Conservation (phyloP, 2,797 vertebrate genomes). For the Liparis tanakae region DNA sequence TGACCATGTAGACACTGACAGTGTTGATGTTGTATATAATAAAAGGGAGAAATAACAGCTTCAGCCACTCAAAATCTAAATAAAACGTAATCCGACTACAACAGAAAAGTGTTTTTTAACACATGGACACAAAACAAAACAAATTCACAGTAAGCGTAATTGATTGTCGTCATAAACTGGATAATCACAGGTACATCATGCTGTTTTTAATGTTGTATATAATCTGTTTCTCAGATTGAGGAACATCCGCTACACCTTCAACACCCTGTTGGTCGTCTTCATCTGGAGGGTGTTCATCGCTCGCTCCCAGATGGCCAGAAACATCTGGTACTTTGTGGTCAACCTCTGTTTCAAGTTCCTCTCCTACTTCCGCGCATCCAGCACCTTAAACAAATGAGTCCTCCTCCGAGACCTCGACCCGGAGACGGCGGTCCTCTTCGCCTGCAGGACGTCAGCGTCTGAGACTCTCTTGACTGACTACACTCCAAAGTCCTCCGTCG, state of each 20-base stretch:
- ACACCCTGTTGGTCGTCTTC: conserved; percentile 90
- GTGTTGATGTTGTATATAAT: background rate
- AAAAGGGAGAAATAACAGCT: background rate
- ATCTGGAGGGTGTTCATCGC: conserved; percentile 96
- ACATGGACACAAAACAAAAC: background rate
- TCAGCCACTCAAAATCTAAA: background rate
- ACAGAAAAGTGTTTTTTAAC: background rate
- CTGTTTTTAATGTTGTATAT: background rate
- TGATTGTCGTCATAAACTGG: background rate
- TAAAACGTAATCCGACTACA: background rate
- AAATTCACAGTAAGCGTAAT: background rate
- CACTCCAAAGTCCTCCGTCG: conserved; percentile 20
- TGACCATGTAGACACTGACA: background rate
- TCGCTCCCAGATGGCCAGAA: conserved; percentile 93
- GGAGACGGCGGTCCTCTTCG: conserved; percentile 37
- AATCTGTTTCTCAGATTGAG: conserved; percentile 83
- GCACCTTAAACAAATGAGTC: conserved; percentile 78
- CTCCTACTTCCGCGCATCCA: conserved; percentile 94
- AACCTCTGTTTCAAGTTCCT: conserved; percentile 97
- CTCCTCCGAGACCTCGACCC: conserved; percentile 39
- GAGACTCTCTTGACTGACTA: conserved; percentile 34
- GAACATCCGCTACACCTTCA: conserved; percentile 94
- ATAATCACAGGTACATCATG: background rate
- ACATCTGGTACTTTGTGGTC: conserved; percentile 97
- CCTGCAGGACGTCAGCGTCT: conserved; percentile 40